These are phyloP conservation scores for Pseudobourletiella spinata DNA, from an alignment of 1,140 invertebrate genomes.

Conservation along the genomic window DNA sequence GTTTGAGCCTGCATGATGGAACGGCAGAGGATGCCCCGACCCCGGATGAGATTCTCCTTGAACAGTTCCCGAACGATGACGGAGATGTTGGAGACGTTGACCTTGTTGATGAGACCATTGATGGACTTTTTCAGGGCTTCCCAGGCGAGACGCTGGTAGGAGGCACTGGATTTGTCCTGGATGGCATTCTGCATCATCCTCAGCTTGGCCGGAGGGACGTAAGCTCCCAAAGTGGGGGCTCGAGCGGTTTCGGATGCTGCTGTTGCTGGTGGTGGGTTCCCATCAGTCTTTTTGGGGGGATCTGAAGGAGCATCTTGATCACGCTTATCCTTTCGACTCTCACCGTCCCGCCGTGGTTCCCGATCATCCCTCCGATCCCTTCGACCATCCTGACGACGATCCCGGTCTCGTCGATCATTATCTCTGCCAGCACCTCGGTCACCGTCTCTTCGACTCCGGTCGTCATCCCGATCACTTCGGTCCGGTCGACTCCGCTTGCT, in stretches of 20 bases:
- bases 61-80: conserved; percentile 84
- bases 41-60: conserved; percentile 90
- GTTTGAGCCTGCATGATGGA: conserved; percentile 95
- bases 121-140: conserved; percentile 99
- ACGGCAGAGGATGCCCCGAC: conserved; percentile 78
- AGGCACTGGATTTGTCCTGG: conserved; percentile 80
- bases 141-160: conserved; percentile 95
- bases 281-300: background rate
- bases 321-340: conserved; percentile 32
- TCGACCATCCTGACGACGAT: background rate
- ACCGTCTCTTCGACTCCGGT: background rate
- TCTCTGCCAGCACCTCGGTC: background rate
- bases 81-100: conserved; percentile 89
- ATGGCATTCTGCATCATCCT: conserved; percentile 89
- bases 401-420: background rate
- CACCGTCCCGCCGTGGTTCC: conserved; percentile 1
- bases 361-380: background rate
- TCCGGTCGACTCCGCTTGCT: background rate
- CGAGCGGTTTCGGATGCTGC: conserved; percentile 38
- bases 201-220: conserved; percentile 94
- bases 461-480: background rate
- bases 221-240: conserved; percentile 85
- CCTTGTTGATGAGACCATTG: conserved; percentile 96
- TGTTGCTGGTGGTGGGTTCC: conserved; percentile 12
- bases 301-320: conserved; percentile 29